Conservation (phyloP, 1,140 invertebrate species). For the Zelostemma sp. region DNA sequence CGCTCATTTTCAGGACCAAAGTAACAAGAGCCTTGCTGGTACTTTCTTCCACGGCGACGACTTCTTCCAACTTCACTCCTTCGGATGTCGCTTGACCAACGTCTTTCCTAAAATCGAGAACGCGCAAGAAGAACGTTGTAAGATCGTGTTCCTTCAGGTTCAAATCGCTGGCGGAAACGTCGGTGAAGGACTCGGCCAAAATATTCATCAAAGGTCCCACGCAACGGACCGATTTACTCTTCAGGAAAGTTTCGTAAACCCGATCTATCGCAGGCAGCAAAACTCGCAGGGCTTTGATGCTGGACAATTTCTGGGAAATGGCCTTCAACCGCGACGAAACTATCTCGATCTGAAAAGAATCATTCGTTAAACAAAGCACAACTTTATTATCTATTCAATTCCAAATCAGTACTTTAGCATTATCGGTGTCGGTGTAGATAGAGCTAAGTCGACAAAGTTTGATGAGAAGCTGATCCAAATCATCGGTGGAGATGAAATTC, state of each 20-base stretch:
- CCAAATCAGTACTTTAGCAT: slow-evolving; percentile 56
- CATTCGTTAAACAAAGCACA: slow-evolving; percentile 5
- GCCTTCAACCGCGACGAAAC: slow-evolving; percentile 73
- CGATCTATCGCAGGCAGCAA: slow-evolving; percentile 81
- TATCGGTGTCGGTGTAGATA: slow-evolving; percentile 55
- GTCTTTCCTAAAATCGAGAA: slow-evolving; percentile 78
- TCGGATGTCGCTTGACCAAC: slow-evolving; percentile 48
- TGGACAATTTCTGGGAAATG: slow-evolving; percentile 78
- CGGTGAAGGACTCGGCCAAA: slow-evolving; percentile 77
- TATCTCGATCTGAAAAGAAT: slow-evolving; percentile 63
- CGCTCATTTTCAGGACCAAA: slow-evolving; percentile 89
- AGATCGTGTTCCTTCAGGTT: slow-evolving; percentile 72
- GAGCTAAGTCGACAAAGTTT: slow-evolving; percentile 74
- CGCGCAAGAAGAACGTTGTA: slow-evolving; percentile 80
- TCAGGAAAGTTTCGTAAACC: slow-evolving; percentile 75
- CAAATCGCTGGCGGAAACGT: slow-evolving; percentile 73
- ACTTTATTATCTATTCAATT: slow-evolving; percentile 10
- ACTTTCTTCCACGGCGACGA: slow-evolving; percentile 76
- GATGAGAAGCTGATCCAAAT: slow-evolving; percentile 81
- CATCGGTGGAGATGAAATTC: slow-evolving; percentile 83
- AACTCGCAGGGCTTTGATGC: slow-evolving; percentile 78
- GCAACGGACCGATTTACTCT: slow-evolving; percentile 73
- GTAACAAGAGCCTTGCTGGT: slow-evolving; percentile 81
- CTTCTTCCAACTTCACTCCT: slow-evolving; percentile 57
- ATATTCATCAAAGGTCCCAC: slow-evolving; percentile 81